phyloP scores from a whole-genome alignment of 1,140 invertebrate genomes.

The Cotesia chilonis region DNA sequence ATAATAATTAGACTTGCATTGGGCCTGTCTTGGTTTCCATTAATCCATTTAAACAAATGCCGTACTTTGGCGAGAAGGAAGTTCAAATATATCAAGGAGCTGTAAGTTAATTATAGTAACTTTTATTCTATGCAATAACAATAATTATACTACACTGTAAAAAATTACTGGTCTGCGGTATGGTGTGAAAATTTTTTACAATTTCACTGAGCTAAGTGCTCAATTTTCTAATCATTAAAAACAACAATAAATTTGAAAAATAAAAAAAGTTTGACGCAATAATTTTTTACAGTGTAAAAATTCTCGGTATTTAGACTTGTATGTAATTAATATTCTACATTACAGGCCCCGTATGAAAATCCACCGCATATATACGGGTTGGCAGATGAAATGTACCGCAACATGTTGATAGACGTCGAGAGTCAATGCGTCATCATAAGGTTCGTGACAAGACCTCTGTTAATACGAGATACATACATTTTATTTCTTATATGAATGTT shows the following conservation, averaged over 20 bases:
- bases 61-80: slow-evolving; percentile 78
- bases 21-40: slow-evolving; percentile 82
- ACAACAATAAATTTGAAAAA: no score
- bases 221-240: no score
- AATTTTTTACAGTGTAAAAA: neutral
- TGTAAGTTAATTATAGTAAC: slow-evolving; percentile 63
- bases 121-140: no score
- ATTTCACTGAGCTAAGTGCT: no score
- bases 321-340: slow-evolving; percentile 35
- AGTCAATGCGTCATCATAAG: slow-evolving; percentile 82
- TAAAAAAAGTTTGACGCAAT: no score
- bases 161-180: neutral
- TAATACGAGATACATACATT: neutral
- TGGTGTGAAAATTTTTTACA: no score
- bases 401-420: slow-evolving; percentile 79
- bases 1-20: slow-evolving; percentile 75
- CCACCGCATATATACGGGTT: slow-evolving; percentile 80
- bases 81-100: slow-evolving; percentile 79
- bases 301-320: slow-evolving; percentile 13
- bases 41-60: slow-evolving; percentile 82
- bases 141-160: neutral
- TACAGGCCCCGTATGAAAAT: slow-evolving; percentile 78
- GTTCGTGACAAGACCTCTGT: slow-evolving; percentile 53
- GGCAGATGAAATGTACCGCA: slow-evolving; percentile 81
- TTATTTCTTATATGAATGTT: neutral